Evolutionary conservation across 2,888 invertebrate species (phyloP), one percentile per base, ranked within the genome.

Genomic region (Catocala fraxini): DNA sequence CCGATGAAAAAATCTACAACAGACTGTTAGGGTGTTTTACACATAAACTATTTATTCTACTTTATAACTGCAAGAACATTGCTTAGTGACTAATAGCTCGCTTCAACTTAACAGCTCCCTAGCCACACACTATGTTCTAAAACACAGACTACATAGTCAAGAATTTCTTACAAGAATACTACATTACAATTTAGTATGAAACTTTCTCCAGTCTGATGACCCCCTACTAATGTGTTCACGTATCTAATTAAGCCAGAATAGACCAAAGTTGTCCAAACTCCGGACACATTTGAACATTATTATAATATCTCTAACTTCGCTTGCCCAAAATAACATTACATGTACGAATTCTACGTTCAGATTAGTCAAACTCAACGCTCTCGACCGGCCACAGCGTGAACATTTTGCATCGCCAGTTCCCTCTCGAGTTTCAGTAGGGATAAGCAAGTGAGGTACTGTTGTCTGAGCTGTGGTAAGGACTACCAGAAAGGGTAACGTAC

Each of bases 261-360:
- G 65, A 71, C 66, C 62, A 79, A 83, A 84, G 79, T 83, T 80
- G 79, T 76, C 82, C 80, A 61, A 87, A 84, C 80, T 80, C 79
- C 77, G 81, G 79, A 81, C 83, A 80, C 74, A 73, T 69, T 77
- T 70, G 70, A 77, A 77, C 83, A 83, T 86, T 81, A 87, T 87
- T 81, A 87, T 87, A 85, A 88, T 87, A 82, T 79, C 81, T 73
- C 74, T 70, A 88, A 88, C 87, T 88, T 87, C 70, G 73, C 74
- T 73, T 66, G 76, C 73, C 84, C 79, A 71, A 83, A 84, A 80
- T 73, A 72, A 81, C 76, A 77, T 80, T 80, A 86, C 80, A 79
- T 77, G 75, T 77, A 73, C 75, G 68, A 77, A 77, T 75, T 71
- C 62, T 71, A 41, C 75, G 80, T 85, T 67, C 81, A 81, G 59